Conservation (phyloP, 2,888 invertebrate genomes). For the Ectemnius lituratus region DNA sequence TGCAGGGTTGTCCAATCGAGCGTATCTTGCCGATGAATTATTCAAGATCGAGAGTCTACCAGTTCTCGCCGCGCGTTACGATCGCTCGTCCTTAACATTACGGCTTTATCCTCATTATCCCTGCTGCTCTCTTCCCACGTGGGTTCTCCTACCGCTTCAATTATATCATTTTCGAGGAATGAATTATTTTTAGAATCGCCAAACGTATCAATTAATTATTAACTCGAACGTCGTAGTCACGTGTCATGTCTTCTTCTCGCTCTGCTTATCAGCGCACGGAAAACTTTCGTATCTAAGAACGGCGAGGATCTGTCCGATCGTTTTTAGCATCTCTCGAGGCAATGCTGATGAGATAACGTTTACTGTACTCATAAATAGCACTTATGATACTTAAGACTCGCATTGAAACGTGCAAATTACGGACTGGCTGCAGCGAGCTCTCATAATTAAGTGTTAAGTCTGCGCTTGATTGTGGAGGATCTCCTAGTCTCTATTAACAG, state of each 20-base stretch:
- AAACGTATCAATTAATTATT: not conserved
- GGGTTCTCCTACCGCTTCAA: not conserved
- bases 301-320: too few relatives aligned
- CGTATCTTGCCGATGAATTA: slow-evolving; percentile 73
- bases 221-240: too few relatives aligned
- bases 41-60: slow-evolving; percentile 70
- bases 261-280: slow-evolving; percentile 8
- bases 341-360: slow-evolving; percentile 22
- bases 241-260: not conserved
- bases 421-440: not conserved
- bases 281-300: not conserved
- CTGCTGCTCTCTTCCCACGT: slow-evolving; percentile 36
- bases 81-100: slow-evolving; percentile 63
- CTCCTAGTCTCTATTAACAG: too few relatives aligned
- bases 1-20: slow-evolving; percentile 66
- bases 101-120: slow-evolving; percentile 70
- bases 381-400: slow-evolving; percentile 17
- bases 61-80: slow-evolving; percentile 45
- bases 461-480: too few relatives aligned
- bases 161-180: not conserved
- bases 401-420: not conserved
- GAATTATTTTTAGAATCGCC: not conserved
- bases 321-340: slow-evolving; percentile 9
- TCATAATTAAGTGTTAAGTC: too few relatives aligned
- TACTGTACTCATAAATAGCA: slow-evolving; percentile 11